Evolutionary conservation across 2,113 vertebrate genomes (phyloP).

Genomic region (Peucedramus taeniatus): DNA sequence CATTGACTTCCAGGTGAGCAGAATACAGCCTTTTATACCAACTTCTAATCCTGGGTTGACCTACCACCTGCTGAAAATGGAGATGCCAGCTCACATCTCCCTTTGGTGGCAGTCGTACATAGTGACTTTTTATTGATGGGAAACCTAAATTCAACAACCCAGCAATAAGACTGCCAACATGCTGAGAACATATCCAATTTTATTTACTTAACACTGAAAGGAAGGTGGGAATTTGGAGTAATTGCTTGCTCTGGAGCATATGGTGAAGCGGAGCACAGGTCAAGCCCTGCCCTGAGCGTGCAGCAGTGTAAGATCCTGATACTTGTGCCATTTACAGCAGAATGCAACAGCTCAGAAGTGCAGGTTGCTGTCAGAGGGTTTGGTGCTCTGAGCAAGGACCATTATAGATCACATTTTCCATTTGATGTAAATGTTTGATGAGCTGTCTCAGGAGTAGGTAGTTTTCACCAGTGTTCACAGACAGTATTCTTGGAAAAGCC

Average conservation of each 20-base stretch:
- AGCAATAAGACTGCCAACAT: background rate
- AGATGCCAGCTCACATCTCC: background rate
- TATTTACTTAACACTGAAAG: background rate
- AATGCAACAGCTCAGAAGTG: background rate
- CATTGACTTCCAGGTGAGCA: background rate
- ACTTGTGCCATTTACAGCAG: fast-evolving
- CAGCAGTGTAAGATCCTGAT: background rate
- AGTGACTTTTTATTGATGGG: background rate
- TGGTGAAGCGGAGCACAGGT: background rate
- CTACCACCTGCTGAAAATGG: background rate
- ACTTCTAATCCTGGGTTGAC: background rate
- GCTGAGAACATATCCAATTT: background rate
- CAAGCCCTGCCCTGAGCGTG: background rate
- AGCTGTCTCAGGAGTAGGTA: background rate
- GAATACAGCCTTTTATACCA: background rate
- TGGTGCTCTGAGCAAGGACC: background rate
- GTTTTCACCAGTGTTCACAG: background rate
- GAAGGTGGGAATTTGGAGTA: background rate
- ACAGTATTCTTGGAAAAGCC: background rate
- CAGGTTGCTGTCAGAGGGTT: background rate
- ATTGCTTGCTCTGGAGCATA: background rate
- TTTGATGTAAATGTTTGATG: background rate
- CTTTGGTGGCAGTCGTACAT: background rate
- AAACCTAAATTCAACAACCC: background rate
- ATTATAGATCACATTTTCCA: background rate